Base-by-base conservation (phyloP, 2,113 vertebrate species). In the Galemys pyrenaicus region DNA sequence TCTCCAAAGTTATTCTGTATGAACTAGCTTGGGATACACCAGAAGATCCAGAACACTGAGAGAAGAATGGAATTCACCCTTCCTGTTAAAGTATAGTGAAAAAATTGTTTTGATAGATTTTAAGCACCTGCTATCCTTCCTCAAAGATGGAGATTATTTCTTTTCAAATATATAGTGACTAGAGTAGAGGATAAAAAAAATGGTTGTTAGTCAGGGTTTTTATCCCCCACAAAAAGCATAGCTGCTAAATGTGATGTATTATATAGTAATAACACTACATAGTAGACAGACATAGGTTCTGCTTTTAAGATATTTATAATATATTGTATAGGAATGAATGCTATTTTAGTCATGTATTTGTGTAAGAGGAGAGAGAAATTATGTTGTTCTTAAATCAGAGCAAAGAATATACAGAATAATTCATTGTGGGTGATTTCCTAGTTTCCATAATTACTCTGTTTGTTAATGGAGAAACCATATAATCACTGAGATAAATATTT, bases 21-120 rank as follows among this genome's bases (percentile, higher is more conserved):
- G 68, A 95, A 94, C 30, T 86, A 83, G 90, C 91, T 95, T 95
- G 81, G 86, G 64, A 73, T 92, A 84, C 68, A 46, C 26, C 68
- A 54, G 68, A 87, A 86, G 28, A 70, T 12, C 1, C 65, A 95
- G 77, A 88, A 92, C 56, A 87, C 32, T 85, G 77, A 75, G 87
- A 71, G 56, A 85, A 87, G 85, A 74, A 93, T 22, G 22, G 22
- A 84, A 62, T 68, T 81, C 39, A 62, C 64, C 91, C 20, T 89
- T 93, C 93, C 90, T 68, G 88, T 62, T 67, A 85, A 89, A 95
- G 77, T 92, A 19, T 22, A 79, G n/a, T 51, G 71, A 93, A 96
- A 74, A 51, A 35, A 32, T 24, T n/a, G 93, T 94, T 94, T 87
- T 95, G 75, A 88, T 82, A 89, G 60, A 92, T 94, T 94, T 74